phyloP scores from a whole-genome alignment of 2,113 vertebrate species.

The Rynchops niger region DNA sequence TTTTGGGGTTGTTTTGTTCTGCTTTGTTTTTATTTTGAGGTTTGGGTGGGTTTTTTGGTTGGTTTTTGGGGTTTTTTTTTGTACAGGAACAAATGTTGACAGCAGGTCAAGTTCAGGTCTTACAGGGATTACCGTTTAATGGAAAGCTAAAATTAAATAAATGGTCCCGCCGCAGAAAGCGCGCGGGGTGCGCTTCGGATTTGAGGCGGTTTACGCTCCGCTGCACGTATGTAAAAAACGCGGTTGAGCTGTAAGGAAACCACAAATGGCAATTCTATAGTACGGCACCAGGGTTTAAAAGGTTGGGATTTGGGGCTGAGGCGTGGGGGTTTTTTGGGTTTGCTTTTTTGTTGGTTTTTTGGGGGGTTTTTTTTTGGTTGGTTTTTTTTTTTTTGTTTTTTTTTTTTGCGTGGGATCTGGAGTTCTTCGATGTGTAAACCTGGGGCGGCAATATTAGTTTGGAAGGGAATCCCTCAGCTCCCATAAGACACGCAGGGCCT shows the following conservation, averaged over 20 bases:
- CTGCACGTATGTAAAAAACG: background rate
- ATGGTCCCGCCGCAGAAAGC: background rate
- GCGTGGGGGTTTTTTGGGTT: too few relatives aligned
- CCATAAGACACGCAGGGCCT: background rate
- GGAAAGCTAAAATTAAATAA: background rate
- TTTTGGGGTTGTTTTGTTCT: background rate
- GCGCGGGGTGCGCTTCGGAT: too few relatives aligned
- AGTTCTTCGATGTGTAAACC: background rate
- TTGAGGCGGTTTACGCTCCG: background rate
- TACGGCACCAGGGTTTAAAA: background rate
- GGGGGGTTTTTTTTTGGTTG: too few relatives aligned
- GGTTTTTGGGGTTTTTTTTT: background rate
- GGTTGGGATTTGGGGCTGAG: background rate
- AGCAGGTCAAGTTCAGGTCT: background rate
- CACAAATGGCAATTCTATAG: background rate
- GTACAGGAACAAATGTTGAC: background rate
- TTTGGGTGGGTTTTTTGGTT: background rate
- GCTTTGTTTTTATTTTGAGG: background rate
- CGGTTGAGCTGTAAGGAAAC: background rate
- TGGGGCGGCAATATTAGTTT: background rate
- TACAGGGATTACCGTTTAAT: background rate
- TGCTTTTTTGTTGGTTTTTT: too few relatives aligned
- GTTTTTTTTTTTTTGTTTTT: too few relatives aligned
- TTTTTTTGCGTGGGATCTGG: background rate
- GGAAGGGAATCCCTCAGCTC: background rate